Percentiles rank a stretch among this genome's conserved stretches.
Conservation (phyloP, 2,888 invertebrate species). For the Drosophila quasianomalipes region DNA sequence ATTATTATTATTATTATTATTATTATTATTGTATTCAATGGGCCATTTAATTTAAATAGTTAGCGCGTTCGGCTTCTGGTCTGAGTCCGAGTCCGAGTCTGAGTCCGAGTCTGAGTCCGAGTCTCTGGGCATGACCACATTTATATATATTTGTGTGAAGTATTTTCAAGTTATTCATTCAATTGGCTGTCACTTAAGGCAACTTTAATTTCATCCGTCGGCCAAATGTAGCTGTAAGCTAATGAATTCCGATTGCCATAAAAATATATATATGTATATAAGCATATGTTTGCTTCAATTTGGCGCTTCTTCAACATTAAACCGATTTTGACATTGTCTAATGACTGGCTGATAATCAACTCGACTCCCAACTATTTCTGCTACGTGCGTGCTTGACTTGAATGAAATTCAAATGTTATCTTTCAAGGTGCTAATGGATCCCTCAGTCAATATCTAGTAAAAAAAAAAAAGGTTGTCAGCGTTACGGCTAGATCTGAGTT, state of each 20-base stretch:
- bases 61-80: conserved; percentile 11
- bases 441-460: background rate
- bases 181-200: conserved; percentile 55
- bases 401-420: conserved; percentile 19
- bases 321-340: conserved; percentile 16
- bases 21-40: conserved; percentile 65
- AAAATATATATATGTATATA: conserved; percentile 16
- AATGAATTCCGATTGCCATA: conserved; percentile 33
- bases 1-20: conserved; percentile 51
- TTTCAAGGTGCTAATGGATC: conserved; percentile 25
- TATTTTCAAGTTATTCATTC: conserved; percentile 47
- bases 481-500: background rate
- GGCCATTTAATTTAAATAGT: conserved; percentile 60
- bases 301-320: conserved; percentile 23
- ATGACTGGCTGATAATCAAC: background rate
- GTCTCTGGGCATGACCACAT: background rate
- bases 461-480: background rate
- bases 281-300: conserved; percentile 1
- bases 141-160: conserved; percentile 33
- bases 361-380: background rate
- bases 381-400: background rate
- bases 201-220: conserved; percentile 46
- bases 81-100: background rate
- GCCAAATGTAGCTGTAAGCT: conserved; percentile 38
- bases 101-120: no score